Base-by-base conservation (phyloP, 2,888 invertebrate species). In the Eubasilissa splendida region DNA sequence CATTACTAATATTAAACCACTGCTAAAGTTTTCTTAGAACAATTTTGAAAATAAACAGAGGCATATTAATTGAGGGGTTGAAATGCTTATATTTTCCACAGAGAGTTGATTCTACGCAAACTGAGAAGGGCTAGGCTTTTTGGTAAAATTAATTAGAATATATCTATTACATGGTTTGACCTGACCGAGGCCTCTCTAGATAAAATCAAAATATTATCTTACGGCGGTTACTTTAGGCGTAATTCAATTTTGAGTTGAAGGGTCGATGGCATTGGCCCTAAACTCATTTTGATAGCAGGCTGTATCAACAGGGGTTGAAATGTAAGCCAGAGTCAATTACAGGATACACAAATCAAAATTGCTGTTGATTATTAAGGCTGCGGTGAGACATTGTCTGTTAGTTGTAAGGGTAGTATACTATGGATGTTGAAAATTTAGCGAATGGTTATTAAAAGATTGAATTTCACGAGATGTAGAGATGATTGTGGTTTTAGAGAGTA, bases 171-270 rank as follows among this genome's bases (percentile, higher is more conserved):
- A 58, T 52, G 68, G 75, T 52, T 53, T 60, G 50, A 52, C 50
- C 68, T 31, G 68, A 58, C 68, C 68, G 42, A 77, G 56, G 56
- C 54, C 53, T 56, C 33, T 56, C 56, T 10, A 66, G 77, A 77
- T 70, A 68, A 77, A 77, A 77, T 77, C 77, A 50, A 60, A 77
- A 77, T 77, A 77, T 77, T 77, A 77, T 77, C 77, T 77, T 77
- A 70, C 68, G n/a, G 2, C 42, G 63, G 52, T 75, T 75, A 59
- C 59, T 52, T 12, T 42, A 58, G 58, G 42, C 58, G 65, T 77
- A 68, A 77, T 68, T 77, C 50, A 77, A 77, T 68, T 76, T 53
- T 9, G 31, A 53, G 33, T 75, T n/a, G 53, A 52, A 52, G 60
- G 75, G 60, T 52, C 59, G 71, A 14, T 71, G 10, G 33, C 14